These are phyloP conservation scores for Madoqua kirkii DNA, from an alignment of 2,113 vertebrate species.

Conservation along the genomic window DNA sequence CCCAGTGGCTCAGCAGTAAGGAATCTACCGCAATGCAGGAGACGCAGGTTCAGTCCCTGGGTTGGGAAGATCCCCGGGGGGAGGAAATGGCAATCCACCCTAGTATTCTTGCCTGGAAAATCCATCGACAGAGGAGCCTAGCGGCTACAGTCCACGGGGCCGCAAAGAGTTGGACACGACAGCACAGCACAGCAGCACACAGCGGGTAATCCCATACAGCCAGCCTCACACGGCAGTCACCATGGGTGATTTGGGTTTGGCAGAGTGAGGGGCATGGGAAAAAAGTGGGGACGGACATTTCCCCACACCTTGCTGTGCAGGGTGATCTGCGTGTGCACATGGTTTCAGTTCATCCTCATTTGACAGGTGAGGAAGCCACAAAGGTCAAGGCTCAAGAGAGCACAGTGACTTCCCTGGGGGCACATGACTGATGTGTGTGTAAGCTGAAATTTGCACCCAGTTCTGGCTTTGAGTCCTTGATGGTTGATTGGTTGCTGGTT, in stretches of 20 bases:
- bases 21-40: not conserved
- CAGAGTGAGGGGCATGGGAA: not conserved
- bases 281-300: not conserved
- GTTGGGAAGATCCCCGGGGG: not conserved
- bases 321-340: not conserved
- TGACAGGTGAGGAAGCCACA: not conserved
- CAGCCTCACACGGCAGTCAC: accelerated
- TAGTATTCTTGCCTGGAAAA: not conserved
- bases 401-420: accelerated
- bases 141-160: not conserved
- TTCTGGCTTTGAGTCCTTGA: not conserved
- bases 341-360: not conserved
- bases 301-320: not conserved
- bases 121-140: not conserved
- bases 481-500: not conserved
- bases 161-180: accelerated
- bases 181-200: not conserved
- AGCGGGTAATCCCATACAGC: not conserved
- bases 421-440: accelerated
- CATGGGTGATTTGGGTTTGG: not conserved
- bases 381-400: not conserved
- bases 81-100: not conserved
- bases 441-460: not conserved
- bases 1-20: not conserved
- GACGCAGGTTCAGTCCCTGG: not conserved